These are phyloP conservation scores for Platanista minor DNA, from an alignment of 2,113 vertebrate genomes.

Conservation along the genomic window DNA sequence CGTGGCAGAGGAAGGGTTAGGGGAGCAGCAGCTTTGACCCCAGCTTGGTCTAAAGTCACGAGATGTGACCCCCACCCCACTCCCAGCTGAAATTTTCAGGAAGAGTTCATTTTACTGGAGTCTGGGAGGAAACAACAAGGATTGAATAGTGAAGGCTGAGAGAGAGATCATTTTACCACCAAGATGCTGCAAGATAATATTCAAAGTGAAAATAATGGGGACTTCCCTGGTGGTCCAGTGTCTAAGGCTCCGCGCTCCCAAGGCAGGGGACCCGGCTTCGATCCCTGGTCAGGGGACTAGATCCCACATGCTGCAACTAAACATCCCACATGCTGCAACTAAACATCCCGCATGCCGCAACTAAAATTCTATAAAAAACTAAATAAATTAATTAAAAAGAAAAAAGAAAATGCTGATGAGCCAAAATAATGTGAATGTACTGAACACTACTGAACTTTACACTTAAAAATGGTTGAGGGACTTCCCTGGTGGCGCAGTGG, in stretches of 20 bases:
- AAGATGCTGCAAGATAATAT: background rate
- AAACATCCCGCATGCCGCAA: too few relatives aligned
- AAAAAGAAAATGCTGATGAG: background rate
- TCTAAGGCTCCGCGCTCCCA: too few relatives aligned
- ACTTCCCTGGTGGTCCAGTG: too few relatives aligned
- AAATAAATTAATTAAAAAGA: too few relatives aligned
- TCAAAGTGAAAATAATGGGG: too few relatives aligned
- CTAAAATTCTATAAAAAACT: too few relatives aligned
- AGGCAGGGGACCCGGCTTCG: too few relatives aligned
- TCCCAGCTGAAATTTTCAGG: background rate
- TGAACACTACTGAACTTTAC: background rate
- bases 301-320: too few relatives aligned
- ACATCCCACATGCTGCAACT: too few relatives aligned
- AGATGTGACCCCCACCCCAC: background rate
- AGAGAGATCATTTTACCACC: background rate
- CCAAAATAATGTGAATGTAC: background rate
- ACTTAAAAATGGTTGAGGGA: too few relatives aligned
- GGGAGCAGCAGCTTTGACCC: background rate
- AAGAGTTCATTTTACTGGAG: background rate
- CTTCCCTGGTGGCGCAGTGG: too few relatives aligned
- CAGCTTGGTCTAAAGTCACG: background rate
- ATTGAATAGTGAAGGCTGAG: background rate
- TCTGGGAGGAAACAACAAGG: background rate
- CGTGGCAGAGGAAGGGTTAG: fast-evolving
- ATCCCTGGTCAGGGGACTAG: too few relatives aligned